Base-by-base conservation (phyloP, 2,797 vertebrate species). In the Clarias platycephalus region DNA sequence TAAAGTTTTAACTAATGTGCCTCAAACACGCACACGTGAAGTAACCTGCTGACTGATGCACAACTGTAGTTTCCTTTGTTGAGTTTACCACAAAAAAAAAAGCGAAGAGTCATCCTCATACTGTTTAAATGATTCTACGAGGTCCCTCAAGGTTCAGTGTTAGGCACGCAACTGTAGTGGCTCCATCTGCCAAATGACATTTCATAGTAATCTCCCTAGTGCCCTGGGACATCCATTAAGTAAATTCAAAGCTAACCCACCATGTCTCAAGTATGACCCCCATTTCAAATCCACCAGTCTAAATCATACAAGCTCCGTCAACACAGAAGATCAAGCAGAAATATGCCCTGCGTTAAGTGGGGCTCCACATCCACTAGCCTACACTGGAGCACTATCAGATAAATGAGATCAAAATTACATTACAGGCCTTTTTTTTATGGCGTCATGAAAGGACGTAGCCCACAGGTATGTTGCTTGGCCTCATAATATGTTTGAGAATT, bases 401-500 rank as follows among this genome's bases (percentile, higher is more conserved):
- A 94, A 95, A 95, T 93, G 91, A 94, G 94, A 95, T 95, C 93
- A 94, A 94, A 95, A 95, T 95, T 95, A 94, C 94, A 95, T 95
- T 95, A 95, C 94, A 93, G 92, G 92, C 91, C 93, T 95, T 95
- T 95, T 62, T 95, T 95, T 95, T 94, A 94, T 93, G 93, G 92
- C 93, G 91, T 93, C 94, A 94, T 94, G 95, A 95, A 95, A 94
- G 94, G 95, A 93, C 80, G 95, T 92, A 92, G 95, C 94, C 94
- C 92, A 91, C 92, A 95, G 94, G 94, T 95, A 95, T 94, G 94
- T 93, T 94, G 90, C 94, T 95, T 96, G 95, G 94, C 94, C 94
- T 94, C 92, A 92, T 95, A 95, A 95, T 95, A 94, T 93, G 93
- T 94, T 93, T 86, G 93, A 93, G 93, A 95, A 95, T 95, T 94